These are phyloP conservation scores for Sogatella furcifera DNA, from an alignment of 1,140 invertebrate species.

Conservation along the genomic window DNA sequence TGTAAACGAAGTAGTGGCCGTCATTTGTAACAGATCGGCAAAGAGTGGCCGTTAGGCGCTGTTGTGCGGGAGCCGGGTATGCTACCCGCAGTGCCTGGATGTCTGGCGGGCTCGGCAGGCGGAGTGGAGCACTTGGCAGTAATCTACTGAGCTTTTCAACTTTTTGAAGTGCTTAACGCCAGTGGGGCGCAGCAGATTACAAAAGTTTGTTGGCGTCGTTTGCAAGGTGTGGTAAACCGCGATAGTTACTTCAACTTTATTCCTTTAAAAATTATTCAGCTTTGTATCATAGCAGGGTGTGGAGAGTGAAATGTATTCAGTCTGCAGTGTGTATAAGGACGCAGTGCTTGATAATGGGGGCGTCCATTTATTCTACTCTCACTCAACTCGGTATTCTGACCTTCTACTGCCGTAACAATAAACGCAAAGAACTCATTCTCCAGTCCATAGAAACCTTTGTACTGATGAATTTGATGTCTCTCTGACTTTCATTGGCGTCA, in stretches of 20 bases:
- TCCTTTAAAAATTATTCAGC: conserved; percentile 3
- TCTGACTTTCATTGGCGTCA: too few relatives aligned
- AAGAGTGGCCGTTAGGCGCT: too few relatives aligned
- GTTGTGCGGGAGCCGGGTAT: too few relatives aligned
- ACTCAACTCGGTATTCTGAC: too few relatives aligned
- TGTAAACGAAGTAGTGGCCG: too few relatives aligned
- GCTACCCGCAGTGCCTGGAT: not conserved
- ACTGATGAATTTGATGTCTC: too few relatives aligned
- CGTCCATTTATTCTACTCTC: too few relatives aligned
- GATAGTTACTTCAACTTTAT: conserved; percentile 1
- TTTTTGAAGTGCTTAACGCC: conserved; percentile 4
- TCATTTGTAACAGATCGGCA: too few relatives aligned
- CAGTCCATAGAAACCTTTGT: too few relatives aligned
- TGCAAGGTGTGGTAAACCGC: conserved; percentile 2
- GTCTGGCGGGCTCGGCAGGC: not conserved
- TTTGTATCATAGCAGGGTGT: not conserved
- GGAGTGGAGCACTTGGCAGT: not conserved
- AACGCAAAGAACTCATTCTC: too few relatives aligned
- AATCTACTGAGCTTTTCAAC: conserved; percentile 1
- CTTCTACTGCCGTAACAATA: too few relatives aligned
- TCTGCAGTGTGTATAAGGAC: not conserved
- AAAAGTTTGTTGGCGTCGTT: conserved; percentile 1
- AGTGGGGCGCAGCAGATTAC: conserved; percentile 1
- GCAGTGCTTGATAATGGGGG: too few relatives aligned
- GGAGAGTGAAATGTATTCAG: not conserved